phyloP scores from a whole-genome alignment of 2,888 invertebrate species.

The Gibbula magus region DNA sequence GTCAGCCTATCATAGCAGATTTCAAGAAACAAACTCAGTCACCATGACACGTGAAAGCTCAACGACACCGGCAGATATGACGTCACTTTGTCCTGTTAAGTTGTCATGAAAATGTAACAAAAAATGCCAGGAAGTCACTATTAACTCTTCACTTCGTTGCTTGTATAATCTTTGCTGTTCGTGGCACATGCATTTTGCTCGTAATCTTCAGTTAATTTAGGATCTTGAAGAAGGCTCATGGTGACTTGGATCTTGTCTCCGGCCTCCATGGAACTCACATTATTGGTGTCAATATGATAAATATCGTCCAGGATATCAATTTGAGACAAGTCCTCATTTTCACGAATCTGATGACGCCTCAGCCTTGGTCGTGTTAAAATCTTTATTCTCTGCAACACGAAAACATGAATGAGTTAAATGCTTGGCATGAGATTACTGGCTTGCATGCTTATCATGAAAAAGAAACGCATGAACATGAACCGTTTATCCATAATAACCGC shows the following conservation, averaged over 20 bases:
- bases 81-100: not conserved
- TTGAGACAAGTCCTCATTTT: constrained; percentile 55
- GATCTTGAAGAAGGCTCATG: not conserved
- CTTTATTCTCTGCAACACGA: constrained; percentile 51
- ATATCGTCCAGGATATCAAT: constrained; percentile 45
- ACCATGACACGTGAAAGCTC: not conserved
- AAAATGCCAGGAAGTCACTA: not conserved
- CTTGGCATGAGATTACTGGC: not conserved
- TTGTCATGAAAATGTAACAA: not conserved
- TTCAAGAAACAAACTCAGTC: too few species aligned
- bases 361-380: constrained; percentile 53
- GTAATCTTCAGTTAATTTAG: not conserved
- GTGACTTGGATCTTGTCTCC: not conserved
- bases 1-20: too few species aligned
- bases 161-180: not conserved
- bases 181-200: not conserved
- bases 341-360: constrained; percentile 57
- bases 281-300: constrained; percentile 1
- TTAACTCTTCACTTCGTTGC: constrained; percentile 2
- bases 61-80: constrained; percentile 5
- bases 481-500: too few species aligned
- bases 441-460: too few species aligned
- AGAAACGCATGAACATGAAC: too few species aligned
- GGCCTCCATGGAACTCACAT: not conserved
- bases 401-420: not conserved